These are phyloP conservation scores for Stercorarius parasiticus DNA, from an alignment of 2,113 vertebrate genomes.

Conservation along the genomic window DNA sequence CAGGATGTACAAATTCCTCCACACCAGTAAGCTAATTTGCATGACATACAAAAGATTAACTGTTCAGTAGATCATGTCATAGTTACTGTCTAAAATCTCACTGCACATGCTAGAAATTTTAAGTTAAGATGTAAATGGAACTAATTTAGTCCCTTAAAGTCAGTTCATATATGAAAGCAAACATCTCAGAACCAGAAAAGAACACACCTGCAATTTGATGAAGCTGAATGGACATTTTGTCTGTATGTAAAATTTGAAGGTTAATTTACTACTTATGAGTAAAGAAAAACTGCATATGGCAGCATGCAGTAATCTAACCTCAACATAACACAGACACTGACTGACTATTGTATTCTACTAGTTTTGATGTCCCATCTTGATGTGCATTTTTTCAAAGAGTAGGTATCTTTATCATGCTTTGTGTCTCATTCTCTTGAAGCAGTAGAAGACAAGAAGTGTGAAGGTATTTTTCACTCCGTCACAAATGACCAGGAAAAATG, in stretches of 20 bases:
- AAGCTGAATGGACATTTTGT: neutral
- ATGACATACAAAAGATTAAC: neutral
- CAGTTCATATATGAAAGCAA: neutral
- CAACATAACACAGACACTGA: neutral
- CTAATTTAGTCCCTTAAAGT: neutral
- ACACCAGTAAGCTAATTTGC: neutral
- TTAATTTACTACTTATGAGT: neutral
- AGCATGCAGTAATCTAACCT: neutral
- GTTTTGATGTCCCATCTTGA: neutral
- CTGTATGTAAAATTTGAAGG: neutral
- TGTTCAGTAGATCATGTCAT: neutral
- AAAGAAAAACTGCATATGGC: neutral
- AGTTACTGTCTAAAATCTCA: neutral
- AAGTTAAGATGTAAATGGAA: neutral
- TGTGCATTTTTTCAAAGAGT: neutral
- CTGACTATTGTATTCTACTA: neutral
- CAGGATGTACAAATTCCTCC: neutral
- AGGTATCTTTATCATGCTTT: neutral
- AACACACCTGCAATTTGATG: neutral
- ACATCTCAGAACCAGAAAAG: neutral
- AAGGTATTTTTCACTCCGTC: neutral
- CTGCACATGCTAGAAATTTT: neutral
- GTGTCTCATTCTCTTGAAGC: neutral
- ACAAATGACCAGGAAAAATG: neutral
- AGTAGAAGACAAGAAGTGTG: neutral